These are phyloP conservation scores for Drymodes brunneopygia DNA, from an alignment of 2,113 vertebrate species.

Conservation along the genomic window DNA sequence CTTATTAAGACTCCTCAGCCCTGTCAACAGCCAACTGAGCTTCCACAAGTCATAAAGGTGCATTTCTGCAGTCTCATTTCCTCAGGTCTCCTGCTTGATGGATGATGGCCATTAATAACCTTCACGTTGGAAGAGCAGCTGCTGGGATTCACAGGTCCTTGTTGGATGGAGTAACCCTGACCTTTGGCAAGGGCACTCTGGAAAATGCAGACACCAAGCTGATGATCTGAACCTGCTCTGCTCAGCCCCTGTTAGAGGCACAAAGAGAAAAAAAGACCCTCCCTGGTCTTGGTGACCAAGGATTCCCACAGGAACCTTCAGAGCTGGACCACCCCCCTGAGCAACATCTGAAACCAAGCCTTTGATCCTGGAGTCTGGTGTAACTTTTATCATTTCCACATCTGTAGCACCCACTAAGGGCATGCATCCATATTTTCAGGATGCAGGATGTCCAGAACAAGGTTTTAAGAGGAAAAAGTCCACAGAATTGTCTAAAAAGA, in stretches of 20 bases:
- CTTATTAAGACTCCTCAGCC: constrained; percentile 32
- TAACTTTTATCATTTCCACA: not conserved
- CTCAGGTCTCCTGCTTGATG: constrained; percentile 38
- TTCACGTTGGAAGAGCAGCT: not conserved
- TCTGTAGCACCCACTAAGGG: not conserved
- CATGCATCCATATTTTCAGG: not conserved
- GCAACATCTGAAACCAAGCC: not conserved
- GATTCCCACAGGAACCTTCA: not conserved
- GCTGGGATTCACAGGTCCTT: not conserved
- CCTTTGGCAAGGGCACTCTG: not conserved
- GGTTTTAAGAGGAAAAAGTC: not conserved
- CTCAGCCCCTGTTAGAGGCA: not conserved
- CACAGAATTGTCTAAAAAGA: not conserved
- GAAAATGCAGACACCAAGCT: not conserved
- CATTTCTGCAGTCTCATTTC: constrained; percentile 60
- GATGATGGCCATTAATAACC: constrained; percentile 58
- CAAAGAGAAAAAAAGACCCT: not conserved
- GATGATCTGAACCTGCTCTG: not conserved
- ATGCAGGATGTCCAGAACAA: not conserved
- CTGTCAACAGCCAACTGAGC: constrained; percentile 48
- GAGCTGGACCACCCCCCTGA: not conserved
- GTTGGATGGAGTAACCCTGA: not conserved
- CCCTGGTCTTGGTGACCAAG: not conserved
- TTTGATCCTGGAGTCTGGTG: not conserved
- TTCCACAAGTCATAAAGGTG: constrained; percentile 38